Evolutionary conservation across 2,888 invertebrate species (phyloP).

Genomic region (Drosophila neotestacea): DNA sequence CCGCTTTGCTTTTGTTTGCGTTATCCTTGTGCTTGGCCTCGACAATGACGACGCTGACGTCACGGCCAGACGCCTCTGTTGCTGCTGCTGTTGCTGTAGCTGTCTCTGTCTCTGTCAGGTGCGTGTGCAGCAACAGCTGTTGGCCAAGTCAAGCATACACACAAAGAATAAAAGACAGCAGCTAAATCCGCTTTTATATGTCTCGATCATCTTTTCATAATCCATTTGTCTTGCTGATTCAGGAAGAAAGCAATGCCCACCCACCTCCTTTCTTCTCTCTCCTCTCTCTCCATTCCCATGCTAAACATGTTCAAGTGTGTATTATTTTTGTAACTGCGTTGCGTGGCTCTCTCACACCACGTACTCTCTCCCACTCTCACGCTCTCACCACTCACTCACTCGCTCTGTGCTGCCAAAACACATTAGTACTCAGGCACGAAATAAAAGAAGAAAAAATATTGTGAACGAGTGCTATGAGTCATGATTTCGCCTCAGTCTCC

Average conservation of each 20-base stretch:
- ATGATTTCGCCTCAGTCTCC: conserved; percentile 66
- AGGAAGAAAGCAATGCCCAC: conserved; percentile 41
- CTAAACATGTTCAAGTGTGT: conserved; percentile 57
- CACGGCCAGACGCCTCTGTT: conserved; percentile 34
- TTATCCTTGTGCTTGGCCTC: conserved; percentile 76
- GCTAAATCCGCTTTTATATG: conserved; percentile 9
- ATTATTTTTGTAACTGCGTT: conserved; percentile 69
- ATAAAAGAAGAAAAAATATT: conserved; percentile 67
- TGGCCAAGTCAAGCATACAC: conserved; percentile 8
- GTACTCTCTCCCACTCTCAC: conserved; percentile 16
- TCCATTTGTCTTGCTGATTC: conserved; percentile 32
- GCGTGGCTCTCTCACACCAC: conserved; percentile 15
- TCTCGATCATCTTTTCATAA: conserved; percentile 44
- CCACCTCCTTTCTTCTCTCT: not conserved
- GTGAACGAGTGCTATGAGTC: conserved; percentile 75
- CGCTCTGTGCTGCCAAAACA: conserved; percentile 68
- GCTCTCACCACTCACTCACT: conserved; percentile 13
- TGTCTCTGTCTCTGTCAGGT: conserved; percentile 65
- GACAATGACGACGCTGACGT: conserved; percentile 62
- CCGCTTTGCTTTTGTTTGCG: conserved; percentile 23
- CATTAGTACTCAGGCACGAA: conserved; percentile 80
- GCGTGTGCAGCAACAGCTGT: conserved; percentile 62
- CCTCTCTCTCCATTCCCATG: conserved; percentile 6
- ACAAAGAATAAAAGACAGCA: not conserved
- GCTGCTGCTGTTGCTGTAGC: conserved; percentile 51